Base-by-base conservation (phyloP, 2,888 invertebrate species). In the Dasysyrphus albostriatus region DNA sequence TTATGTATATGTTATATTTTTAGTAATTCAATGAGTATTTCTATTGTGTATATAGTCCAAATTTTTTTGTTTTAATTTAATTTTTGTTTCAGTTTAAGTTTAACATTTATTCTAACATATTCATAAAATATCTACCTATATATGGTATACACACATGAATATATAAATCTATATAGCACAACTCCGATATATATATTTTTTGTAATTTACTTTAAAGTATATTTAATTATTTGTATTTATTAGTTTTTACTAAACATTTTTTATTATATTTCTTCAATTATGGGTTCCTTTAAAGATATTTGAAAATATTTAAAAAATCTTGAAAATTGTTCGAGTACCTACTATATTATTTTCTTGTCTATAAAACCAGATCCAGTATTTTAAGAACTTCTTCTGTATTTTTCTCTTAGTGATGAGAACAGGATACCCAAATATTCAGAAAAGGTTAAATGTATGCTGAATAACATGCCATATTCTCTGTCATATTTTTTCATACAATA, bases 141-240 rank as follows among this genome's bases (percentile, higher is more conserved):
- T 32, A 47, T n/a, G 32, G 5, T 51, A 69, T 54, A 63, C 29
- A 10, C 54, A 14, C 44, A 10, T 39, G 5, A 7, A 1, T 69
- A 10, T 63, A 19, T 74, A 24, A 47, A 49, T 51, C 32, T 72
- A 82, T 61, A 19, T 63, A 83, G 69, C 79, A 83, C 47, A 83
- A 65, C 74, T 79, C 59, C 29, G 39, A 79, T 61, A 74, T 24
- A 5, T 51, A 24, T 24, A 3, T 49, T 49, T 69, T 56, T 51
- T 54, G 1, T 24, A 24, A 24, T 24, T 24, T 24, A 24, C 24
- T 24, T 24, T 2, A 24, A 58, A 12, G 51, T 54, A 61, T 75
- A 47, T 74, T 69, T 73, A 73, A 69, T 16, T 24, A 34, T 39
- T 51, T 44, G 54, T 19, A 19, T 49, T 67, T 32, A 37, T 42